phyloP scores from a whole-genome alignment of 2,113 vertebrate species.

The Brachionichthys hirsutus region DNA sequence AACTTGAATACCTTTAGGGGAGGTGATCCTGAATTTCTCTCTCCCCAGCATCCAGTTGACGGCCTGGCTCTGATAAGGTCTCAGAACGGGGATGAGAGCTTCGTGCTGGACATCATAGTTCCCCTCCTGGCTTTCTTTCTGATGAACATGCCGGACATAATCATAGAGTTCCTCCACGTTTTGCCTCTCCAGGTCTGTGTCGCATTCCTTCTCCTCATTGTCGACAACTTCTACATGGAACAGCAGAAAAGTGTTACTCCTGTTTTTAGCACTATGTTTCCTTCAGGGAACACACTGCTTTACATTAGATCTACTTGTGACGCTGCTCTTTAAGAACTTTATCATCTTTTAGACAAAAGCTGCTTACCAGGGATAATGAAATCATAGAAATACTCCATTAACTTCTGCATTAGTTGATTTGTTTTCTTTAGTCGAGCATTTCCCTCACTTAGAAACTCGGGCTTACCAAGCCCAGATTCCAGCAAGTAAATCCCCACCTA shows the following conservation, averaged over 20 bases:
- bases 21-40: constrained; percentile 63
- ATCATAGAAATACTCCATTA: constrained; percentile 92
- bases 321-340: background rate
- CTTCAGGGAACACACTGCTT: too few relatives aligned
- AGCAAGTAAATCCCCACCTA: constrained; percentile 92
- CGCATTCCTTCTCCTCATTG: constrained; percentile 87
- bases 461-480: constrained; percentile 86
- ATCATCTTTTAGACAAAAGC: background rate
- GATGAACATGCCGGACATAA: constrained; percentile 85
- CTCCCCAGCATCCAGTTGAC: constrained; percentile 82
- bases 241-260: background rate
- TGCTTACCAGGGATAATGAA: constrained; percentile 87
- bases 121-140: constrained; percentile 73
- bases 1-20: constrained; percentile 61
- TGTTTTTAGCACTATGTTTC: too few relatives aligned
- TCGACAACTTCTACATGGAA: constrained; percentile 73
- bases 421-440: constrained; percentile 89
- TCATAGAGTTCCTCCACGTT: constrained; percentile 98
- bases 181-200: constrained; percentile 90
- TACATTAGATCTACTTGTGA: background rate
- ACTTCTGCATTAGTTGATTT: constrained; percentile 89
- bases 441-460: constrained; percentile 91
- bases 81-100: constrained; percentile 84
- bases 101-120: constrained; percentile 88
- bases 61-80: constrained; percentile 80